phyloP scores from a whole-genome alignment of 2,888 invertebrate species.

The Embidobia sp. region DNA sequence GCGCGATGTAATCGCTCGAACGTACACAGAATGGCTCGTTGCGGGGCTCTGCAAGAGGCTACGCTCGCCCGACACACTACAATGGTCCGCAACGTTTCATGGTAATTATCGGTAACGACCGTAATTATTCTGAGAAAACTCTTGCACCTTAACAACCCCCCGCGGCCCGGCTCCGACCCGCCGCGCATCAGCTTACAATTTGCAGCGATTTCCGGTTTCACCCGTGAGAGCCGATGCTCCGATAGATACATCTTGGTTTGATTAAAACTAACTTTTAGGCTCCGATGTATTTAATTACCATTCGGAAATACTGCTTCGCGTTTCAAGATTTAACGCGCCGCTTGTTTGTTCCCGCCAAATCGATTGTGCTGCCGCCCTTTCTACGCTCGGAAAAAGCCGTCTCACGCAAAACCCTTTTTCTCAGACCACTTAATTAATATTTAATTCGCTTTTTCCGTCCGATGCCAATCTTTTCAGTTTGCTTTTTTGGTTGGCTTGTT shows the following conservation, averaged over 20 bases:
- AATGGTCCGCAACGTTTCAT: conserved; percentile 69
- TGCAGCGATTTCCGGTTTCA: conserved; percentile 70
- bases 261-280: conserved; percentile 55
- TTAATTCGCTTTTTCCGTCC: too few relatives aligned
- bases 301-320: conserved; percentile 27
- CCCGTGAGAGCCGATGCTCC: conserved; percentile 54
- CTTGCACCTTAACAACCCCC: conserved; percentile 66
- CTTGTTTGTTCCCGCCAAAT: conserved; percentile 34
- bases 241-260: conserved; percentile 56
- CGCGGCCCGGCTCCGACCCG: conserved; percentile 55
- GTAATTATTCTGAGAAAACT: conserved; percentile 76
- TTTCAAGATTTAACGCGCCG: conserved; percentile 24
- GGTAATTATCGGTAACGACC: conserved; percentile 78
- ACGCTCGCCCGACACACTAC: conserved; percentile 62
- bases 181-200: conserved; percentile 69
- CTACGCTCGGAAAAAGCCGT: background rate
- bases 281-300: conserved; percentile 55
- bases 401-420: conserved; percentile 20
- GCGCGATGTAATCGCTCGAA: conserved; percentile 63
- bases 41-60: conserved; percentile 51
- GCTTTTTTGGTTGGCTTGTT: too few relatives aligned
- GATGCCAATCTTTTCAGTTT: too few relatives aligned
- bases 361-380: conserved; percentile 15
- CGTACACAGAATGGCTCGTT: conserved; percentile 57
- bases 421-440: conserved; percentile 4